Base-by-base conservation (phyloP, 2,888 invertebrate species). In the Campoplex nolae region DNA sequence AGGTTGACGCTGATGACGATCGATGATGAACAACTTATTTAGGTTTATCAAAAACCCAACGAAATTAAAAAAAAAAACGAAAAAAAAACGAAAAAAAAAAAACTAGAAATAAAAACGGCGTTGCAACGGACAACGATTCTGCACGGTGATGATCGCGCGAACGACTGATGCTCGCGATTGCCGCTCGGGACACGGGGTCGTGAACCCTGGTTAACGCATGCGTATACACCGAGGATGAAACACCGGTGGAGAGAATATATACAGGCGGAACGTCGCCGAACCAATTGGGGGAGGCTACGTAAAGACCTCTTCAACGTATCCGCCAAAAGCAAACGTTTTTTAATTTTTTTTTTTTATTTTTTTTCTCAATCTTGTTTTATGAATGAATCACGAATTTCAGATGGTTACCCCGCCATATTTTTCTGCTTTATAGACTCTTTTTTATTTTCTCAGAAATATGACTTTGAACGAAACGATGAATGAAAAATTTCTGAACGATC, bases 181-280 rank as follows among this genome's bases (percentile, higher is more conserved):
- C 87, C 87, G 85, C 87, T 87, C 79, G 65, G 83, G 85, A 83
- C 73, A 73, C 78, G 71, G 85, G 87, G 87, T 87, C 87, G 87
- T 85, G 87, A 87, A 87, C 87, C 79, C 87, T 75, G 79, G 84
- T 67, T 80, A 86, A 87, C 87, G 87, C 87, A 87, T 87, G 87
- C 87, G 87, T 85, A 73, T 45, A 80, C 23, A 23, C 84, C 83
- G 74, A 45, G 42, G 79, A 67, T 56, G 79, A 75, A 83, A 87
- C 82, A 80, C 78, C 85, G 85, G 82, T 78, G 85, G 74, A 58
- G 74, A 58, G 51, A 45, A 68, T 76, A 62, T 71, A 74, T 67
- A 78, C 38, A 70, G 35, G 32, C 73, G 65, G 56, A 76, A 65
- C 76, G 51, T 58, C 71, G 76, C 67, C 73, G 79, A 84, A 87